Percentiles rank a stretch among this genome's conserved stretches.
phyloP scores from a whole-genome alignment of 2,888 invertebrate genomes.

The Nomada ruficornis region DNA sequence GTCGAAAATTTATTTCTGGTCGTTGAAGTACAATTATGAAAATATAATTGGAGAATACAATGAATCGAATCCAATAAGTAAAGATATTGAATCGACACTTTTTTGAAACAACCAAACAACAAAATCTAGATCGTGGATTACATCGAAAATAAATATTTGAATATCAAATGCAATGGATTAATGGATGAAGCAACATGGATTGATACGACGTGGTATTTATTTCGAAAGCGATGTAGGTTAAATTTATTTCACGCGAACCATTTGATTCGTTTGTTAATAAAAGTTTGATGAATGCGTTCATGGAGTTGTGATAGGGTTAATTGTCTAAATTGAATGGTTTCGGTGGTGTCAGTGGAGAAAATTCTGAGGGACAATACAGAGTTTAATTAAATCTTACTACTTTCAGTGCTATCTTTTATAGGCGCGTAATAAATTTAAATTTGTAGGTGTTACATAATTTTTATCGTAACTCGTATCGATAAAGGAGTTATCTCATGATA shows the following conservation, averaged over 20 bases:
- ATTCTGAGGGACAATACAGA: neutral
- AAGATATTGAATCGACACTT: neutral
- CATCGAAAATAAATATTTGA: neutral
- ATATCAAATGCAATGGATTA: neutral
- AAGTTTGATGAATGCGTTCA: neutral
- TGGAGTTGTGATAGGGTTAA: neutral
- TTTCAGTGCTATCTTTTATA: too few relatives aligned
- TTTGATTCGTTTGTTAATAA: neutral
- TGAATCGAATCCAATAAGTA: too few relatives aligned
- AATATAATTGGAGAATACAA: too few relatives aligned
- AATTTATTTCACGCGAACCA: neutral
- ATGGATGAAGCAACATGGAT: neutral
- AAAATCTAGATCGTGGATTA: neutral
- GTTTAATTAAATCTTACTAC: too few relatives aligned
- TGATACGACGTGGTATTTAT: neutral
- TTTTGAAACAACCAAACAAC: neutral
- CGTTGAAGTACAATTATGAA: too few relatives aligned
- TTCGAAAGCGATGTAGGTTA: neutral
- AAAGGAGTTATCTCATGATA: too few relatives aligned
- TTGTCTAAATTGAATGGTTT: neutral
- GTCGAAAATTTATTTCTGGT: too few relatives aligned
- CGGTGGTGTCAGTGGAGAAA: neutral
- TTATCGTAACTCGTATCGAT: too few relatives aligned
- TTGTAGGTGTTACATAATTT: too few relatives aligned
- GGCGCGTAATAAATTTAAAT: too few relatives aligned